Evolutionary conservation across 2,888 invertebrate genomes (phyloP).

Genomic region (Branchipolynoe longqiensis): DNA sequence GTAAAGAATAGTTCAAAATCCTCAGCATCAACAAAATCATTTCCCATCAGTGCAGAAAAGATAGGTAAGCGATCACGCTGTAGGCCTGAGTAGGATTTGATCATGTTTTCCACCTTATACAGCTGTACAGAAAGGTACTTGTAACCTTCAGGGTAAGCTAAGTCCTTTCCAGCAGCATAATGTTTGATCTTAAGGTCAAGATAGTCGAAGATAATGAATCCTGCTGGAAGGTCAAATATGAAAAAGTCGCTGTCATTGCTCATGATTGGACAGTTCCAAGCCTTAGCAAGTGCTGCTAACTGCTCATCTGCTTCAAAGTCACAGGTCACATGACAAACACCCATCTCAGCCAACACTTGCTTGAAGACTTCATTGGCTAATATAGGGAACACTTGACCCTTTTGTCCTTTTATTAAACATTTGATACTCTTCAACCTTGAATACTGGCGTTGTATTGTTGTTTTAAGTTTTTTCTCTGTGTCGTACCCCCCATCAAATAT

Average conservation of each 20-base stretch:
- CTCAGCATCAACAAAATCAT: conserved; percentile 89
- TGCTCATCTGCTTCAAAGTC: conserved; percentile 95
- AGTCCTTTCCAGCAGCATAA: neutral
- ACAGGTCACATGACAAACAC: conserved; percentile 87
- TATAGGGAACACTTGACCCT: conserved; percentile 86
- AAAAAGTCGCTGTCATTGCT: conserved; percentile 97
- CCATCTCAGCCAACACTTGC: conserved; percentile 86
- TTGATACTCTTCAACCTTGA: conserved; percentile 72
- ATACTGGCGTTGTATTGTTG: conserved; percentile 72
- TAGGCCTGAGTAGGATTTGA: conserved; percentile 86
- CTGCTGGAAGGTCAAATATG: conserved; percentile 88
- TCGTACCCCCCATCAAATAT: conserved; percentile 81
- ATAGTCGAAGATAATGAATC: conserved; percentile 88
- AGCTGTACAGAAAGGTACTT: conserved; percentile 83
- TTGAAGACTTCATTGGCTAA: conserved; percentile 89
- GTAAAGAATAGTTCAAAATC: conserved; percentile 87
- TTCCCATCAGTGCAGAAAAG: conserved; percentile 91
- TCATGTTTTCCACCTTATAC: conserved; percentile 88
- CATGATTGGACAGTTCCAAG: conserved; percentile 91
- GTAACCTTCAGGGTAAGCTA: conserved; percentile 8
- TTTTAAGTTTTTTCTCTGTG: conserved; percentile 76
- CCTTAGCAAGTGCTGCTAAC: conserved; percentile 90
- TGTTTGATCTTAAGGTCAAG: conserved; percentile 69
- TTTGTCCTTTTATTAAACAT: conserved; percentile 53
- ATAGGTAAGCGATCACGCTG: conserved; percentile 88